Base-by-base conservation (phyloP, 2,797 vertebrate species). In the Falco peregrinus region DNA sequence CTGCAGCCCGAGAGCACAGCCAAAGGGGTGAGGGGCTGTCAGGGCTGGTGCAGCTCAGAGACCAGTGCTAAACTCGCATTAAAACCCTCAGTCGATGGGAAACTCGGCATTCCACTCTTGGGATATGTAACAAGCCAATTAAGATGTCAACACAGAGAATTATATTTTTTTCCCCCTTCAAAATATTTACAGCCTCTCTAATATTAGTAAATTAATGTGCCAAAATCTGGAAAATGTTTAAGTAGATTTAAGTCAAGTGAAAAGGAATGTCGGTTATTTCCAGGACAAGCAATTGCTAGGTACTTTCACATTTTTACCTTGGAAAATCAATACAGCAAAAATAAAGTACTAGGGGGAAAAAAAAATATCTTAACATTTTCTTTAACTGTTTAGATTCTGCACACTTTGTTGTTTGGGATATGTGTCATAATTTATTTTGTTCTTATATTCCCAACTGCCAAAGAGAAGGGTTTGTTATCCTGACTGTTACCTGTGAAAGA, bases 401-500 rank as follows among this genome's bases (percentile, higher is more conserved):
- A 95, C 35, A 67, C 92, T 18, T 84, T 95, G 21, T 97, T 96
- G 71, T 97, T 97, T 80, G 89, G 93, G 9, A 35, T 97, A 13
- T 93, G 95, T 77, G 54, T 95, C 26, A 57, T 95, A 37, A 74
- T 50, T 50, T 95, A 97, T 76, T 35, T 95, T 31, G 43, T 92
- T 67, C 83, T 93, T 35, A 37, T 93, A 22, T 71, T 88, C 28
- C 16, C 87, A 31, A 71, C 89, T 70, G 93, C 63, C 33, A 82
- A 67, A 75, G 85, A 53, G 39, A 80, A 63, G 48, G 50, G 20
- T 41, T 15, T 89, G 9, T 76, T 83, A 64, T 39, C 51, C 37
- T 33, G 45, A 22, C 10, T 83, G 29, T 53, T 68, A 57, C 71
- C 71, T 50, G 33, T 77, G 31, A 79, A 93, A 70, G 97, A 97